Percentiles rank a stretch among this genome's conserved stretches.
Conservation (phyloP, 2,888 invertebrate genomes). For the Dryococelus australis region DNA sequence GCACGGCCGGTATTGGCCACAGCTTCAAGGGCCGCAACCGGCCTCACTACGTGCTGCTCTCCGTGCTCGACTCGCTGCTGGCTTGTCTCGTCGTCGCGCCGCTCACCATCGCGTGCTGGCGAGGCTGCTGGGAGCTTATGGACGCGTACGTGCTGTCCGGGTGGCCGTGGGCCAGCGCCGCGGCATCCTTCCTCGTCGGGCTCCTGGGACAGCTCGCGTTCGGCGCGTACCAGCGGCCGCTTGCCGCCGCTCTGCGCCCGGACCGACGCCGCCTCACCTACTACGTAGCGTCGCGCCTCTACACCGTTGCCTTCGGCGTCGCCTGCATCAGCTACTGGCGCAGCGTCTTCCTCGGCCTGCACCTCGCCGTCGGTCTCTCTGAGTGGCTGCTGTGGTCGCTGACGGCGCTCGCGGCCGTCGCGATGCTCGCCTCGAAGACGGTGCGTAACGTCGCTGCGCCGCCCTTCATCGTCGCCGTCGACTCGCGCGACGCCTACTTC, state of each 20-base stretch:
- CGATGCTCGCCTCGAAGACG: slow-evolving; percentile 73
- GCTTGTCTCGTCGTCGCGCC: slow-evolving; percentile 79
- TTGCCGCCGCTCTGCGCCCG: slow-evolving; percentile 67
- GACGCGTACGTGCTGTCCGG: slow-evolving; percentile 71
- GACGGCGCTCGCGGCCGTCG: slow-evolving; percentile 70
- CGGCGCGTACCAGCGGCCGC: slow-evolving; percentile 70
- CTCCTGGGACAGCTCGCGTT: slow-evolving; percentile 73
- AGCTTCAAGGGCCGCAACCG: slow-evolving; percentile 65
- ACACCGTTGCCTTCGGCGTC: slow-evolving; percentile 78
- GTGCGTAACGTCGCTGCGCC: slow-evolving; percentile 83
- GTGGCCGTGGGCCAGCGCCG: slow-evolving; percentile 65
- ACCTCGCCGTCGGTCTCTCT: slow-evolving; percentile 70
- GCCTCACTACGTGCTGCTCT: slow-evolving; percentile 65
- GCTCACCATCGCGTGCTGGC: slow-evolving; percentile 85
- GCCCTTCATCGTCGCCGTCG: slow-evolving; percentile 80
- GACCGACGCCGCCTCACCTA: slow-evolving; percentile 73
- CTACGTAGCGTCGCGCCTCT: slow-evolving; percentile 74
- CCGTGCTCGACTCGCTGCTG: slow-evolving; percentile 74
- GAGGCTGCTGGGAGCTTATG: slow-evolving; percentile 84
- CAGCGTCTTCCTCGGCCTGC: slow-evolving; percentile 81
- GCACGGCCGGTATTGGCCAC: slow-evolving; percentile 71
- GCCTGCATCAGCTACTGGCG: slow-evolving; percentile 90
- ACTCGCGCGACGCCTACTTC: slow-evolving; percentile 80
- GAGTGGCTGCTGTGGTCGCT: slow-evolving; percentile 68
- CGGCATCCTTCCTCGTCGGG: slow-evolving; percentile 74